phyloP scores from a whole-genome alignment of 2,888 invertebrate species.

The Nemapogon koenigi region DNA sequence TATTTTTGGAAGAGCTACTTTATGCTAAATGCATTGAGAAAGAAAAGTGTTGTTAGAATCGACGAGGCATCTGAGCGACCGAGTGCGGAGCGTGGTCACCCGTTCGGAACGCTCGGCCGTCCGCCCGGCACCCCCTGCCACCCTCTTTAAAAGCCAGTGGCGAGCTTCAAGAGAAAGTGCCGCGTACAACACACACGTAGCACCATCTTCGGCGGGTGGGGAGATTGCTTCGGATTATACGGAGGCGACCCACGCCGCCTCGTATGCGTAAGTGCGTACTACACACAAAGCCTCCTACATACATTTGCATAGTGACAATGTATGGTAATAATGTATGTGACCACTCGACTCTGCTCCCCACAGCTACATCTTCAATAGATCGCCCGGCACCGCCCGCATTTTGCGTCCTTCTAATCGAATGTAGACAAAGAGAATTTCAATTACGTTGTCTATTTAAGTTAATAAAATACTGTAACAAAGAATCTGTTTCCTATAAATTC shows the following conservation, averaged over 20 bases:
- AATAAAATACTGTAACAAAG: no score
- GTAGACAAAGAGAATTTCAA: constrained; percentile 6
- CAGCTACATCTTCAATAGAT: constrained; percentile 53
- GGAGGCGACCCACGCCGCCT: constrained; percentile 46
- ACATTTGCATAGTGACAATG: constrained; percentile 65
- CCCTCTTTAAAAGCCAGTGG: constrained; percentile 67
- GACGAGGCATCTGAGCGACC: no score
- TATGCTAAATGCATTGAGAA: no score
- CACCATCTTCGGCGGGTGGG: constrained; percentile 52
- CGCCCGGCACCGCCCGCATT: constrained; percentile 26
- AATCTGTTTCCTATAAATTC: no score
- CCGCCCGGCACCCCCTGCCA: constrained; percentile 36
- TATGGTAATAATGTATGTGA: constrained; percentile 64
- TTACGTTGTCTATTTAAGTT: not conserved
- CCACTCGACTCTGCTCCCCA: constrained; percentile 48
- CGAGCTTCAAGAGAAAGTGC: constrained; percentile 68
- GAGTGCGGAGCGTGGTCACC: constrained; percentile 67
- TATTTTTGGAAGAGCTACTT: no score
- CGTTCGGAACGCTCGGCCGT: constrained; percentile 45
- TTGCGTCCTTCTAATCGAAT: constrained; percentile 12
- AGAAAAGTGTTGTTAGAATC: no score
- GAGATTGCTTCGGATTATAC: constrained; percentile 52
- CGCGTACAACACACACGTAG: constrained; percentile 61
- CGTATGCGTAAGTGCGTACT: constrained; percentile 62
- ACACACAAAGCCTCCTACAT: constrained; percentile 61